Base-by-base conservation (phyloP, 1,140 invertebrate species). In the Stratiolaelaps scimitus region DNA sequence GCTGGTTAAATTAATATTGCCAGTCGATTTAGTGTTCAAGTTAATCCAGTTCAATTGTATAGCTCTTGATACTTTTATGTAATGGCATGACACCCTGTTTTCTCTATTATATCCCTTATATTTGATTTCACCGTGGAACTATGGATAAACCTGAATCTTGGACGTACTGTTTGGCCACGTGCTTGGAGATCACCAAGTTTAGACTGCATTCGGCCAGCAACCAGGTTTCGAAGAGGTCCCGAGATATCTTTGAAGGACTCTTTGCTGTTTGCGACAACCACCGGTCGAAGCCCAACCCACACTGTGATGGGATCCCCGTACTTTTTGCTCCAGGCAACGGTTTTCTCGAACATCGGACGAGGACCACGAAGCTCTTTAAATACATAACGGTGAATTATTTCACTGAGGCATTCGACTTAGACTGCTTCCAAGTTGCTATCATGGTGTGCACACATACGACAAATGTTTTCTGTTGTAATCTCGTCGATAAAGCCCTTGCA, bases 251-350 rank as follows among this genome's bases (percentile, higher is more conserved):
- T 15, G 15, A 48, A 48, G 15, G 47, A 48, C 28, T 48, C 47
- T 48, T 48, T 48, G 19, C 19, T 48, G 5, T 4, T 5, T 23
- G 47, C 47, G 15, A 48, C 47, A 28, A 48, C 47, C 19, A 48
- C 20, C 15, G 47, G 47, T 7, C 47, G 47, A 48, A 7, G 20
- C 15, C 47, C 47, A 28, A 48, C 5, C 47, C 47, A 48, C 7
- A 48, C 28, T 19, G 47, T 48, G 47, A 48, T 23, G 20, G 47
- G 47, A 48, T 48, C 47, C 15, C 47, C 47, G 15, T 48, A 48
- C 15, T 48, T 4, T 15, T 15, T 4, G 15, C 4, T 5, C 47
- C 47, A 48, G 28, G 4, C 15, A 4, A 48, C 15, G 4, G 47
- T 28, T 48, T 48, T 48, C 15, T 48, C 47, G 15, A 23, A 48